Evolutionary conservation across 2,113 vertebrate species (phyloP).

Genomic region (Catharus fuscescens): DNA sequence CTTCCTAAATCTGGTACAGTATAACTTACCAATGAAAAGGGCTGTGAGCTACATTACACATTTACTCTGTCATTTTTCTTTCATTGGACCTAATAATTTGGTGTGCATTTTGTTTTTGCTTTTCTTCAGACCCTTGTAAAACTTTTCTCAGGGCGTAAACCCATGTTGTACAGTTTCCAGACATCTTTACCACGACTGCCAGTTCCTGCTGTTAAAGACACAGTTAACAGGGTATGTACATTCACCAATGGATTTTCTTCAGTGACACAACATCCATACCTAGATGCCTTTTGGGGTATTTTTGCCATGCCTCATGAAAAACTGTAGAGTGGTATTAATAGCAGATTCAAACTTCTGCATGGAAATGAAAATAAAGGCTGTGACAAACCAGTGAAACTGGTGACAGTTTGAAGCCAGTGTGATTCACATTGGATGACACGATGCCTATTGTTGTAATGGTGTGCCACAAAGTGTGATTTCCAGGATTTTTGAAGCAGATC

Average conservation of each 20-base stretch:
- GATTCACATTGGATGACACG: not conserved
- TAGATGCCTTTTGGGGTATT: not conserved
- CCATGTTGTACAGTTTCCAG: slow-evolving; percentile 97
- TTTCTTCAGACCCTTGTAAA: slow-evolving; percentile 84
- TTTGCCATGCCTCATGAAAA: not conserved
- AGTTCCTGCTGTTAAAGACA: slow-evolving; percentile 87
- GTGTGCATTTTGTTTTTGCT: not conserved
- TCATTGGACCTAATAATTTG: not conserved
- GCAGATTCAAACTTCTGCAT: not conserved
- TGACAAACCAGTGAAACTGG: not conserved
- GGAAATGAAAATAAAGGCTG: not conserved
- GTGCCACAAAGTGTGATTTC: not conserved
- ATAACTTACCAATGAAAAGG: not conserved
- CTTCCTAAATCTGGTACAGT: not conserved
- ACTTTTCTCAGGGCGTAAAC: slow-evolving; percentile 92
- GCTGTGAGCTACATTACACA: not conserved
- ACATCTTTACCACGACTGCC: slow-evolving; percentile 90
- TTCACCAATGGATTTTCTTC: not conserved
- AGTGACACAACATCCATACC: not conserved
- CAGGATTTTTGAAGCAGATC: not conserved
- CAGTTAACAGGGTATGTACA: slow-evolving; percentile 83
- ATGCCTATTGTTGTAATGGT: not conserved
- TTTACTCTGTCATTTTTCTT: not conserved
- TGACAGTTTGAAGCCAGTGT: not conserved
- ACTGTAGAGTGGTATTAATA: not conserved